Conservation (phyloP, 2,888 invertebrate genomes). For the Cryptus viduatorius region DNA sequence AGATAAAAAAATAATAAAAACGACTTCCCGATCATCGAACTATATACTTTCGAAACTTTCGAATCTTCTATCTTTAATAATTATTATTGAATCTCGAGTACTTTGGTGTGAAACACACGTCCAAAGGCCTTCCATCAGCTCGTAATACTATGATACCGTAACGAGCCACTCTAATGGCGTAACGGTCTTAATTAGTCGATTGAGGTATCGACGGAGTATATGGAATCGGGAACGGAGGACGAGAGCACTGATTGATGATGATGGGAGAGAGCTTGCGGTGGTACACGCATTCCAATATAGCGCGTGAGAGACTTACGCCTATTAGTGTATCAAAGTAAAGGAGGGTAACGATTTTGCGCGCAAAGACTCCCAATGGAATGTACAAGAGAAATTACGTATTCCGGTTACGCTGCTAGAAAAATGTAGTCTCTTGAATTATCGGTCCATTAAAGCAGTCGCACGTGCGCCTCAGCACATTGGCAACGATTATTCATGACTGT, state of each 20-base stretch:
- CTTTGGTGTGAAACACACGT: neutral
- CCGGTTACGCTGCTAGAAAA: slow-evolving; percentile 37
- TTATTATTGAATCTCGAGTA: neutral
- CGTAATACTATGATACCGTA: slow-evolving; percentile 29
- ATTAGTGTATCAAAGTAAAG: slow-evolving; percentile 31
- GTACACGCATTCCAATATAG: slow-evolving; percentile 20
- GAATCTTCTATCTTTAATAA: neutral
- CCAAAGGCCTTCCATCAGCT: slow-evolving; percentile 39
- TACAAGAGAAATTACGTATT: slow-evolving; percentile 35
- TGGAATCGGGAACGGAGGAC: neutral
- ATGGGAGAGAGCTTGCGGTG: slow-evolving; percentile 14
- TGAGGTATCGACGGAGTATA: slow-evolving; percentile 56
- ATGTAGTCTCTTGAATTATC: slow-evolving; percentile 55
- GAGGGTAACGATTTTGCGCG: neutral
- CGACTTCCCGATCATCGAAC: no score
- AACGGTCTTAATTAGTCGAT: slow-evolving; percentile 75
- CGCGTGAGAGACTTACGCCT: neutral
- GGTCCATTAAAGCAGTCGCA: slow-evolving; percentile 48
- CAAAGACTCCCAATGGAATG: neutral
- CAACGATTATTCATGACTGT: slow-evolving; percentile 63
- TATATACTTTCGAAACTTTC: no score
- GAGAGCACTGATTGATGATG: slow-evolving; percentile 27
- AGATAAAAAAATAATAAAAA: no score
- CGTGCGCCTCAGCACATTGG: slow-evolving; percentile 38
- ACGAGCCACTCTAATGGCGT: slow-evolving; percentile 68